Conservation (phyloP, 2,888 invertebrate genomes). For the Craniophora ligustri region DNA sequence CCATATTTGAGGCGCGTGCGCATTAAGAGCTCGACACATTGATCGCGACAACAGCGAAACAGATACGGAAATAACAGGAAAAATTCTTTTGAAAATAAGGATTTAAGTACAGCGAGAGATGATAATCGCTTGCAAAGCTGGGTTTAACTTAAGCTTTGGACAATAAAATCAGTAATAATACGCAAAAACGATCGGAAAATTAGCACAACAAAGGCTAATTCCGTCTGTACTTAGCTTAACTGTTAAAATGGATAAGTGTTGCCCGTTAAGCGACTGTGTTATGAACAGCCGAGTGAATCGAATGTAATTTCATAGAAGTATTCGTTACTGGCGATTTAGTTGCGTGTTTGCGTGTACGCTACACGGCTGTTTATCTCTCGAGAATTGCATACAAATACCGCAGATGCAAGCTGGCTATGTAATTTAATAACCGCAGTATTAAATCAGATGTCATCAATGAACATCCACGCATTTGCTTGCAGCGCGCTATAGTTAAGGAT, state of each 20-base stretch:
- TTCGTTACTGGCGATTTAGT: constrained; percentile 1
- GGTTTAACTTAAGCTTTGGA: not conserved
- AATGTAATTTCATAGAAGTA: constrained; percentile 18
- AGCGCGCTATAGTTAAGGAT: not conserved
- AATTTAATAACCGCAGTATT: constrained; percentile 1
- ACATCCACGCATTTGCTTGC: not conserved
- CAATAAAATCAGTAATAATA: not conserved
- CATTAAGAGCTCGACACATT: constrained; percentile 14
- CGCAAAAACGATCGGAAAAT: constrained; percentile 5
- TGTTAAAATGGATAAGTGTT: constrained; percentile 18
- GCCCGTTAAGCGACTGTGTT: not conserved
- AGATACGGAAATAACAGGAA: not conserved
- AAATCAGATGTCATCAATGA: not conserved
- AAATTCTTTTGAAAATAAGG: not conserved
- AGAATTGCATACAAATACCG: not conserved
- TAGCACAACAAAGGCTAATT: constrained; percentile 7
- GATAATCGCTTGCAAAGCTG: not conserved
- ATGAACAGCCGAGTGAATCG: constrained; percentile 14
- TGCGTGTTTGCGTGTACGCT: not conserved
- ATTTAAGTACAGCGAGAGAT: not conserved
- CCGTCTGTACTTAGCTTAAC: constrained; percentile 6
- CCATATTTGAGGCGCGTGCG: constrained; percentile 30
- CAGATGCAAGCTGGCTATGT: not conserved
- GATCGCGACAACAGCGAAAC: constrained; percentile 1
- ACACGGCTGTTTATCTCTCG: not conserved